Base-by-base conservation (phyloP, 2,888 invertebrate species). In the Matsumyia berberina region DNA sequence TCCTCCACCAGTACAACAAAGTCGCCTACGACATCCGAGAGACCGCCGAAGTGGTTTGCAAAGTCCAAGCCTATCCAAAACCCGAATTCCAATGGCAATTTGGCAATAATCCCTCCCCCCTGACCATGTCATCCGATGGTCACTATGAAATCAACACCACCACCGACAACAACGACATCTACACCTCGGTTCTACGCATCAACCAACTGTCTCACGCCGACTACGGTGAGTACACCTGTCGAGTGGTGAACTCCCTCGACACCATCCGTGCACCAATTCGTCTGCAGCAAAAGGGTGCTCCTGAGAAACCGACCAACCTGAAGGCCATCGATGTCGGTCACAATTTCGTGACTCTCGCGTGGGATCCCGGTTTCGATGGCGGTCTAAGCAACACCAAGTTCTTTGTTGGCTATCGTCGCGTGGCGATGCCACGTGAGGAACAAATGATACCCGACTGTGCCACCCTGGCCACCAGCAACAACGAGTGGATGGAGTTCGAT, bases 21-120 rank as follows among this genome's bases (percentile, higher is more conserved):
- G 97, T 97, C 0, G 98, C 98, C 0, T 97, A 95, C 89, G 97
- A 97, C 90, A 92, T 96, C 5, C 93, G 95, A 79, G 97, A 97
- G 91, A 95, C 95, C 0, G 97, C 97, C 0, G 96, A 96, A 90
- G 96, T 98, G 24, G 94, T 95, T 0, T 98, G 98, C 91, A 95
- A 95, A 89, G 97, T 98, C 11, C 96, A 97, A 89, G 97, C 98
- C 0, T 98, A 97, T 91, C 98, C 98, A 0, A 96, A 96, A 88
- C 97, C 98, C 0, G 97, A 97, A 89, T 97, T 98, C 91, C 97
- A 97, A 89, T 98, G 98, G 98, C 96, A 94, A 89, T 97, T 95
- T 89, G 96, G 95, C 37, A 94, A 95, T 5, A 96, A 96, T 90
- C 93, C 94, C 0, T 94, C 95, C 0, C 95, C 96, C 0, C 91